A percentile compares a stretch with the other conserved stretches of the same genome.
These are phyloP conservation scores for Rhincodon typus DNA, from an alignment of 2,797 vertebrate species.

Conservation along the genomic window DNA sequence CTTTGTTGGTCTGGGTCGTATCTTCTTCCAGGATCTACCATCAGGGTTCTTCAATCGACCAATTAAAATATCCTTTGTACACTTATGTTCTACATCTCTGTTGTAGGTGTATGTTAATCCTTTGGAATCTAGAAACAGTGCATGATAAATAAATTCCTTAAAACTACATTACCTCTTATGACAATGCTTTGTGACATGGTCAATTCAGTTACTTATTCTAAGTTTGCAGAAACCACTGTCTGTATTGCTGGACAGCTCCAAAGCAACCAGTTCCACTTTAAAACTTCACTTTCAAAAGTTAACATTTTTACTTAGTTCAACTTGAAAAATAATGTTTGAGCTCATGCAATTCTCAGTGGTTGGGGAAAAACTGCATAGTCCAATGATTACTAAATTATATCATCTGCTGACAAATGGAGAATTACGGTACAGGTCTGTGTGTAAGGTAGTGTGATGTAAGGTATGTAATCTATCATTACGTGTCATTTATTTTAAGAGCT, in stretches of 20 bases:
- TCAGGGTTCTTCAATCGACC: constrained; percentile 74
- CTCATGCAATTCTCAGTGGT: background rate
- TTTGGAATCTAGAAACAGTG: constrained; percentile 65
- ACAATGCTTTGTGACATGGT: background rate
- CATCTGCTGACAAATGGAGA: background rate
- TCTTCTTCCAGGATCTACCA: constrained; percentile 84
- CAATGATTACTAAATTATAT: background rate
- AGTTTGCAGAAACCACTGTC: background rate
- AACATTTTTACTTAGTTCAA: background rate
- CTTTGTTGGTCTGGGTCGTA: constrained; percentile 89
- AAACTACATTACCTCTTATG: background rate
- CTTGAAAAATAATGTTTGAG: background rate
- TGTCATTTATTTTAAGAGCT: too few species aligned
- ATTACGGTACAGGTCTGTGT: background rate
- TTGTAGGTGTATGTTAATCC: constrained; percentile 75
- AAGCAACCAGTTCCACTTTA: background rate
- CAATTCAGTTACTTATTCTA: background rate
- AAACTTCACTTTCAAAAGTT: background rate
- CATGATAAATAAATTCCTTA: background rate
- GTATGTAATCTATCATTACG: too few species aligned
- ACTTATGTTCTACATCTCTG: constrained; percentile 81
- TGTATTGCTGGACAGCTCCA: background rate
- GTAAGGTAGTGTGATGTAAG: too few species aligned
- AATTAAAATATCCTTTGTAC: constrained; percentile 92
- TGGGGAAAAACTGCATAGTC: background rate